phyloP scores from a whole-genome alignment of 2,888 invertebrate species.

The Palloptera scutellata region DNA sequence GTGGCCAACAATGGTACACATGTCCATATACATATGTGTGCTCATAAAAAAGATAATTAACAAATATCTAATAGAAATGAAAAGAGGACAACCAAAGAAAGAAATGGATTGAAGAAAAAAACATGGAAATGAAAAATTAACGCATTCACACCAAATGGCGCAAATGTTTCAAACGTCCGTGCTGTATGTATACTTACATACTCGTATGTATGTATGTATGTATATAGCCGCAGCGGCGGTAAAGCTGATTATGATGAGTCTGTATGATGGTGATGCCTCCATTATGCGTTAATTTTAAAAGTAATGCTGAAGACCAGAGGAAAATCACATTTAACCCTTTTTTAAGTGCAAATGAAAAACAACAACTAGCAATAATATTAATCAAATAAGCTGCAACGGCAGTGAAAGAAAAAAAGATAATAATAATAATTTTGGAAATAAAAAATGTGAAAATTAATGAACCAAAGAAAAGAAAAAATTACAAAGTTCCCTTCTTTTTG shows the following conservation, averaged over 20 bases:
- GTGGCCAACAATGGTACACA: too few relatives aligned
- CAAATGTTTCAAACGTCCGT: background rate
- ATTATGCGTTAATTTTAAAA: background rate
- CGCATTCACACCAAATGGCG: slow-evolving; percentile 41
- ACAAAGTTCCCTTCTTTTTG: background rate
- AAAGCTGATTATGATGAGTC: background rate
- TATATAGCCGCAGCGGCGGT: too few relatives aligned
- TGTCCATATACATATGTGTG: too few relatives aligned
- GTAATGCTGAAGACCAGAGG: background rate
- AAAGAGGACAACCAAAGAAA: background rate
- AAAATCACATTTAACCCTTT: background rate
- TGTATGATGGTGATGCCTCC: slow-evolving; percentile 1
- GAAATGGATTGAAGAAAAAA: slow-evolving; percentile 2
- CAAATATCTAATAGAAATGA: background rate
- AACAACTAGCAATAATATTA: background rate
- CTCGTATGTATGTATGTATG: background rate
- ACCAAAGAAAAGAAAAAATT: slow-evolving; percentile 16
- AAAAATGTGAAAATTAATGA: slow-evolving; percentile 27
- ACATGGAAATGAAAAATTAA: slow-evolving; percentile 34
- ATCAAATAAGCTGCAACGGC: slow-evolving; percentile 11
- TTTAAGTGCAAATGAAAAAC: background rate
- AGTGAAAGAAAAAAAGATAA: slow-evolving; percentile 7
- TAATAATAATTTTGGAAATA: slow-evolving; percentile 7
- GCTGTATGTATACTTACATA: too few relatives aligned
- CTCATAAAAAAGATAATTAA: background rate